Base-by-base conservation (phyloP, 2,888 invertebrate species). In the Volucella inanis region DNA sequence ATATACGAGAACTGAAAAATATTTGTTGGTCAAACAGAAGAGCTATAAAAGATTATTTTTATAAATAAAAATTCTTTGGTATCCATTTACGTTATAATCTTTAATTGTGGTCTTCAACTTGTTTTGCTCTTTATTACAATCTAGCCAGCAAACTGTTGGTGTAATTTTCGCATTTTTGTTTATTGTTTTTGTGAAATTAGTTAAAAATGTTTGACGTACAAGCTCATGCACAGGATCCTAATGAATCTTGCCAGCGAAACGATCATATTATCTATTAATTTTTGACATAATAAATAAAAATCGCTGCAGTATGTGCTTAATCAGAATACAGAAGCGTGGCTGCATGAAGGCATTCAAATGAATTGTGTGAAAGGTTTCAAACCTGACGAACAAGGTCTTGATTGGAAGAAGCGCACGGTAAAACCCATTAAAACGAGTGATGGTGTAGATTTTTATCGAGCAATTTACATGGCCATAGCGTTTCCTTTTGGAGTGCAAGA, bases 371-470 rank as follows among this genome's bases (percentile, higher is more conserved):
- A 49, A 54, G 38, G 64, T 49, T 47, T n/a, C 8, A 14, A 47
- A 18, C 18, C 47, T 43, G 11, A 31, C 57, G 38, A 50, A 14
- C 41, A 55, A 55, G 55, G 47, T 14, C 52, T 18, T 45, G 47
- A 57, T 55, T 38, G 54, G 57, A 72, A 64, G 49, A 14, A 45
- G 62, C 45, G 78, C 41, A 43, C 11, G 55, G n/a, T 45, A 67
- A 14, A 65, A 55, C 49, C 75, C 80, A 85, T 85, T 85, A 85
- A 81, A 85, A 85, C 80, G 85, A 85, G 76, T 85, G 85, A 85
- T 85, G 81, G 76, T 76, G 61, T 67, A 81, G 85, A 85, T 85
- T 81, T 85, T 80, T 85, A 85, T 85, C 85, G 85, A 72, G 81
- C 80, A 85, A 22, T 85, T 85, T 85, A 76, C 81, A 81, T 71